phyloP scores from a whole-genome alignment of 2,797 vertebrate genomes.

The Ptychadena robeensis region DNA sequence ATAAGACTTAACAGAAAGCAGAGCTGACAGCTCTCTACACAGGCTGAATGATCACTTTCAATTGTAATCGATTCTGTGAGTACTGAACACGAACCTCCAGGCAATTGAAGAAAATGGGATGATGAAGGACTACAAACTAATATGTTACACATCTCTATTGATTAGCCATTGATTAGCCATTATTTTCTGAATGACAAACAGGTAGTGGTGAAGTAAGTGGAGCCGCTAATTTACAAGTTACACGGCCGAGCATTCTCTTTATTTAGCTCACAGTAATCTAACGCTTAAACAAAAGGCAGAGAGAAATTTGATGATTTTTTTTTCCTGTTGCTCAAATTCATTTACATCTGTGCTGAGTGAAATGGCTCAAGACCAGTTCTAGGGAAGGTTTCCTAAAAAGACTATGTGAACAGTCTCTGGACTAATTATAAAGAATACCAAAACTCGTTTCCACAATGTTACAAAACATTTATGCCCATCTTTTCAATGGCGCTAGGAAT shows the following conservation, averaged over 20 bases:
- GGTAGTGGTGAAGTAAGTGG: conserved; percentile 82
- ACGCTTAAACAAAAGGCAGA: conserved; percentile 60
- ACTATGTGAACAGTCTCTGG: no score
- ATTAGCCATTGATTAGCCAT: conserved; percentile 87
- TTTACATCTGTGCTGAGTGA: neutral
- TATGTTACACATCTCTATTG: conserved; percentile 83
- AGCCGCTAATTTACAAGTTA: conserved; percentile 82
- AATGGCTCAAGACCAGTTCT: neutral
- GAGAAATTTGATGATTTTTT: conserved; percentile 21
- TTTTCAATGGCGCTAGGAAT: no score
- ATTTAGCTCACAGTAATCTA: conserved; percentile 75
- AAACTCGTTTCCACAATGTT: no score
- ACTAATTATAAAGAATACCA: no score
- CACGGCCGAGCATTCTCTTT: conserved; percentile 77
- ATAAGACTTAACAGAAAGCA: conserved; percentile 72
- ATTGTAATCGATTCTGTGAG: conserved; percentile 86
- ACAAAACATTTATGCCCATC: no score
- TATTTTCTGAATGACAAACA: conserved; percentile 88
- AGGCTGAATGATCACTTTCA: conserved; percentile 86
- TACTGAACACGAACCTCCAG: conserved; percentile 82
- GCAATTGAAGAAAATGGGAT: conserved; percentile 83
- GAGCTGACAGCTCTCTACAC: conserved; percentile 80
- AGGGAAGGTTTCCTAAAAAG: no score
- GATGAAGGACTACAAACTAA: conserved; percentile 85
- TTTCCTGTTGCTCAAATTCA: neutral